These are phyloP conservation scores for Laspeyria flexula DNA, from an alignment of 2,888 invertebrate genomes.

Conservation along the genomic window DNA sequence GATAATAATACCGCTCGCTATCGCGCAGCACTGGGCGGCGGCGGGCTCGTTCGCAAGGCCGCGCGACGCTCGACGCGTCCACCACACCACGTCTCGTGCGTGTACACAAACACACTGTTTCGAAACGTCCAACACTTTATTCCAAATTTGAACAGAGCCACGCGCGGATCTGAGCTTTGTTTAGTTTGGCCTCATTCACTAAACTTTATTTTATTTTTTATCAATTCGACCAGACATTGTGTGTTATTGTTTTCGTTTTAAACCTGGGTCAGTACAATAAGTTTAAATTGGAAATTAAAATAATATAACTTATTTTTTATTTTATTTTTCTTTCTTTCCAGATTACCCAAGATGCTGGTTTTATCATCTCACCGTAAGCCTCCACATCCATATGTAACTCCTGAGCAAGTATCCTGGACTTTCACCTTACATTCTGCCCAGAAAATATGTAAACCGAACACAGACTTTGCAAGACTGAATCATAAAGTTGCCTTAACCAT, in stretches of 20 bases:
- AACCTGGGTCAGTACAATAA: conserved; percentile 20
- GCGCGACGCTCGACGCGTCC: conserved; percentile 69
- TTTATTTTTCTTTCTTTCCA: conserved; percentile 56
- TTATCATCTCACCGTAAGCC: conserved; percentile 52
- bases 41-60: conserved; percentile 79
- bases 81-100: conserved; percentile 55
- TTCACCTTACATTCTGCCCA: conserved; percentile 31
- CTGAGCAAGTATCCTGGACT: conserved; percentile 31
- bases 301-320: neutral
- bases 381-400: conserved; percentile 42
- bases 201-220: conserved; percentile 20
- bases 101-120: conserved; percentile 65
- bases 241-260: neutral
- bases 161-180: conserved; percentile 27
- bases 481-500: conserved; percentile 71
- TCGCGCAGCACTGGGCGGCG: conserved; percentile 77
- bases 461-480: conserved; percentile 67
- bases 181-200: conserved; percentile 16
- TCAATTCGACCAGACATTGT: neutral
- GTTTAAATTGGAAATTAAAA: neutral
- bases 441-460: conserved; percentile 54
- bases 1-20: conserved; percentile 69
- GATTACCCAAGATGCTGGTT: conserved; percentile 74
- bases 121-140: conserved; percentile 58
- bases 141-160: conserved; percentile 54